Conservation (phyloP, 2,113 vertebrate species). For the Lepisosteus osseus region DNA sequence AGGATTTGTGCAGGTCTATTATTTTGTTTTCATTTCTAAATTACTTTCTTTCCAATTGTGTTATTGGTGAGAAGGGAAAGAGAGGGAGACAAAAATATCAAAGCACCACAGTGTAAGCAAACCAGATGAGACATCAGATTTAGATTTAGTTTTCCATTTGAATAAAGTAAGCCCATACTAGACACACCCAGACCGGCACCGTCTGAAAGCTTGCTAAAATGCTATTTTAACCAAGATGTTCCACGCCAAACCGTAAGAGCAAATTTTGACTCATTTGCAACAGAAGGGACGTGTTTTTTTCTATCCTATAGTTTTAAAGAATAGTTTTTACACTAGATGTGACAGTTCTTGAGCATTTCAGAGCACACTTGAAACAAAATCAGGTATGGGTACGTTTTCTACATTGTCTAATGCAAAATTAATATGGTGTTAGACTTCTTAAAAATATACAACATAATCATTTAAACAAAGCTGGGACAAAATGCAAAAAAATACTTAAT, state of each 20-base stretch:
- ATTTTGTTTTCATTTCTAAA: neutral
- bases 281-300: conserved; percentile 49
- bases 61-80: neutral
- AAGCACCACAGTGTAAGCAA: conserved; percentile 35
- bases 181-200: conserved; percentile 27
- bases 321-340: conserved; percentile 47
- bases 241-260: conserved; percentile 25
- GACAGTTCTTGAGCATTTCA: conserved; percentile 25
- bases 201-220: conserved; percentile 21
- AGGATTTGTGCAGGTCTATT: neutral
- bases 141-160: conserved; percentile 20
- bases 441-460: too few species aligned
- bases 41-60: neutral
- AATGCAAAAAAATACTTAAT: too few species aligned
- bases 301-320: conserved; percentile 31
- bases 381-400: too few species aligned
- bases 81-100: neutral
- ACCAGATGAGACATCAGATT: conserved; percentile 34
- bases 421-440: too few species aligned
- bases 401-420: too few species aligned
- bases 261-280: conserved; percentile 33
- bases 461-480: too few species aligned
- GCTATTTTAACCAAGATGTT: conserved; percentile 7
- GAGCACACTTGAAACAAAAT: too few species aligned
- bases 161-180: conserved; percentile 9